Base-by-base conservation (phyloP, 37 sponge, comb jelly and placozoan species). In the Beroe forskalii region DNA sequence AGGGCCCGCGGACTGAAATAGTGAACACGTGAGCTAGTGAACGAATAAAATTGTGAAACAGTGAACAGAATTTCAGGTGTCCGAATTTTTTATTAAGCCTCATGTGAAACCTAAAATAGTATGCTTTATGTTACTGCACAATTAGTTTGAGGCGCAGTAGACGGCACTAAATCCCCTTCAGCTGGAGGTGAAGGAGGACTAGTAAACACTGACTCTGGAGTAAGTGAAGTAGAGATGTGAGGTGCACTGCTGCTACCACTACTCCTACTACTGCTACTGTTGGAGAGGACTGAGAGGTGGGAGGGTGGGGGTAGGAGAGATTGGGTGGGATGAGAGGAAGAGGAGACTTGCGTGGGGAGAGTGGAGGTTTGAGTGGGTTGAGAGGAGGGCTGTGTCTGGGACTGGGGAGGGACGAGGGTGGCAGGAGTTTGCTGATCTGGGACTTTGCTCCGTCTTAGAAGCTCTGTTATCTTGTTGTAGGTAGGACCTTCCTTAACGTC, bases 401-500 rank as follows among this genome's bases (percentile, higher is more conserved):
- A 6, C 32, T 69, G 27, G 8, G 35, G 19, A 32, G 72, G 72
- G 72, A 32, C 12, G 28, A 32, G 32, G 72, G 72, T 28, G 4
- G 66, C 66, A 23, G 66, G 25, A 8, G 25, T 64, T 8, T 30
- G 25, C 9, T 27, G 72, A 14, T 69, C 72, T 31, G 72, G 72
- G 19, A 12, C 72, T 37, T 69, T 69, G 38, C 72, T 69, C 32
- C 72, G 35, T 36, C 72, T 32, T 32, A 69, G 38, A 14, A 69
- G 38, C 27, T 69, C 72, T 69, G 72, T 69, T 32, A 69, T 69
- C 38, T 69, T 27, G 36, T 32, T 37, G 72, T 69, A 69, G 72
- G 38, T 27, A 8, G 72, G 72, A 36, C 72, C 72, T 69, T 69
- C 72, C 32, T 69, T 69, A 36, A 69, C 72, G 27, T 69, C 72